Base-by-base conservation (phyloP, 1,140 invertebrate genomes). In the Musca vetustissima region DNA sequence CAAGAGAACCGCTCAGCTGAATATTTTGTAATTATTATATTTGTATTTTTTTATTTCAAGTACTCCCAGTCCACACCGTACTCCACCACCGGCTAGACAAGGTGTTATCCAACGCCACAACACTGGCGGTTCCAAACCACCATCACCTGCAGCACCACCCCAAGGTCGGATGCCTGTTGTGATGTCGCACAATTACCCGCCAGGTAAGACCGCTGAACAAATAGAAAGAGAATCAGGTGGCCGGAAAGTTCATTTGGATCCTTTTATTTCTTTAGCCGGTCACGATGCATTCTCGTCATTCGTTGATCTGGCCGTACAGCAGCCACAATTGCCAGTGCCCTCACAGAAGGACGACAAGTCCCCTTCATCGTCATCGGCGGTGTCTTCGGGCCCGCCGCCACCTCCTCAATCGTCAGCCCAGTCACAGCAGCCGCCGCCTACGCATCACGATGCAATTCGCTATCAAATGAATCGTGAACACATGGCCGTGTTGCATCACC, bases 281-380 rank as follows among this genome's bases (percentile, higher is more conserved):
- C 89, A 95, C 75, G 93, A 95, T 80, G 93, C 93, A 0, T 88
- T 96, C 75, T 89, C 90, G 15, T 93, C 91, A 53, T 84, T 96
- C 25, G 94, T 95, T 1, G 93, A 96, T 76, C 91, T 93, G 7
- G 93, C 93, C 14, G 91, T 91, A 0, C 89, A 92, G 72, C 93
- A 94, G 74, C 91, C 92, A 0, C 92, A 90, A 77, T 77, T 95
- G 73, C 92, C 92, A 1, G 93, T 95, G 52, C 93, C 94, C 0
- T 80, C 78, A 6, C 78, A 82, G 13, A 79, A 79, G 71, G 80
- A 80, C 32, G 78, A 82, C 25, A 79, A 74, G 64, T 68, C 78
- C 24, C 71, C 73, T 4, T 43, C 36, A 43, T 66, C 64, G 15
- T 14, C 47, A 11, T 4, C 25, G 1, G 21, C 47, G 36, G 7